Percentiles rank a stretch among this genome's conserved stretches.
phyloP scores from a whole-genome alignment of 2,113 vertebrate species.

The Mixornis gularis region DNA sequence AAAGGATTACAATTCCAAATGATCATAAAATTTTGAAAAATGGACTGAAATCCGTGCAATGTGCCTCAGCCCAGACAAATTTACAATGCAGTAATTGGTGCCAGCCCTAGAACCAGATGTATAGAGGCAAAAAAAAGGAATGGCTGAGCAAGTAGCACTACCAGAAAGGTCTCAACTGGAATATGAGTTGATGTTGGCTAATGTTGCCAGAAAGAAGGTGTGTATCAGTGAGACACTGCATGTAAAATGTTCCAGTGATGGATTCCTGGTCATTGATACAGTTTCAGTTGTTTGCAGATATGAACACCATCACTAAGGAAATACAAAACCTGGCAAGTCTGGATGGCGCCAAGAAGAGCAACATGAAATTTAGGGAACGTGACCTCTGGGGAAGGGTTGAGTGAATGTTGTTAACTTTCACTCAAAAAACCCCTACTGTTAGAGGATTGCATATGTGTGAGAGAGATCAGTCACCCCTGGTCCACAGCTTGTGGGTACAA shows the following conservation, averaged over 20 bases:
- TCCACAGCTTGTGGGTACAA: not conserved
- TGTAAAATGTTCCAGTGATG: not conserved
- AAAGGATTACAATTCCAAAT: not conserved
- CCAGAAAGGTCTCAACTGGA: not conserved
- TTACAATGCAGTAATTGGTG: not conserved
- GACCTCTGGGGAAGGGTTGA: not conserved
- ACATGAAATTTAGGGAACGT: not conserved
- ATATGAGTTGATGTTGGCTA: not conserved
- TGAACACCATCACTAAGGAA: not conserved
- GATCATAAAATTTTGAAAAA: not conserved
- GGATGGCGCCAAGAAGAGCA: not conserved
- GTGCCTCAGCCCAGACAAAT: not conserved
- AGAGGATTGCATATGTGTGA: not conserved
- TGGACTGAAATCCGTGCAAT: not conserved
- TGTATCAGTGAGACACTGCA: not conserved
- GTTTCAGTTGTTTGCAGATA: not conserved
- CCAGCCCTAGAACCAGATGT: not conserved
- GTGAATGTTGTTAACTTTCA: not conserved
- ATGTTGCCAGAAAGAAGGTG: fast-evolving
- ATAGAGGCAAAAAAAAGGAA: not conserved
- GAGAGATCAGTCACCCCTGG: not conserved
- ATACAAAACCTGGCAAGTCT: not conserved
- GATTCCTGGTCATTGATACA: not conserved
- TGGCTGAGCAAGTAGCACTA: not conserved
- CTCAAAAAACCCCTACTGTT: not conserved